A percentile compares a stretch with the other conserved stretches of the same genome.
Conservation (phyloP, 2,113 vertebrate genomes). For the Cinclus cinclus region DNA sequence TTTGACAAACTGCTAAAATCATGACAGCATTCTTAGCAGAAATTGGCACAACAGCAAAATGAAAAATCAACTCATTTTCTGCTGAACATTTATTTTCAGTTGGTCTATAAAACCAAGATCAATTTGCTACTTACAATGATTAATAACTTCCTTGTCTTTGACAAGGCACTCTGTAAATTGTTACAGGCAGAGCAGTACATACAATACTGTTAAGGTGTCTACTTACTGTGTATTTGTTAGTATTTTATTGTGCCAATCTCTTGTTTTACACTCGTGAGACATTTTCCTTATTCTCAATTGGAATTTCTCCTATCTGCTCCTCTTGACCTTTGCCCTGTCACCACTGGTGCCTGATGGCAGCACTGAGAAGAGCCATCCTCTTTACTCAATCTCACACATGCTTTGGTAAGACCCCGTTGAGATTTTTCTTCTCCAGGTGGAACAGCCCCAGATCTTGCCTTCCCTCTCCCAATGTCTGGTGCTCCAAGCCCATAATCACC, state of each 20-base stretch:
- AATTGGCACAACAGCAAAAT: constrained; percentile 55
- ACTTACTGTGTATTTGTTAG: neutral
- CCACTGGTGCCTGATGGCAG: neutral
- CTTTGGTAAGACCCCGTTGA: fast-evolving
- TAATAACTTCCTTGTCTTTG: constrained; percentile 68
- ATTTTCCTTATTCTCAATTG: neutral
- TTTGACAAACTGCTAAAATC: constrained; percentile 58
- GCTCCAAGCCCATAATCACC: neutral
- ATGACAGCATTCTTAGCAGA: constrained; percentile 8
- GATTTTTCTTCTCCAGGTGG: neutral
- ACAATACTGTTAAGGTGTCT: neutral
- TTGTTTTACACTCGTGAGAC: neutral
- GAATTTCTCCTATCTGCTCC: neutral
- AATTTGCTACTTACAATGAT: constrained; percentile 56
- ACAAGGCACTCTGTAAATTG: constrained; percentile 62
- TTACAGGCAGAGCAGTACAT: constrained; percentile 22
- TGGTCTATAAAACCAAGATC: constrained; percentile 63
- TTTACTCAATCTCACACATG: neutral
- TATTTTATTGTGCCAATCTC: constrained; percentile 32
- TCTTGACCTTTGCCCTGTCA: neutral
- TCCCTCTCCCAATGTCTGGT: fast-evolving
- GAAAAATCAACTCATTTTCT: constrained; percentile 53
- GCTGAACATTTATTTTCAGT: constrained; percentile 40
- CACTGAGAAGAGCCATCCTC: neutral
- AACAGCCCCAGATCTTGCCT: neutral